Base-by-base conservation (phyloP, 2,797 vertebrate genomes). In the Siniperca obscura region DNA sequence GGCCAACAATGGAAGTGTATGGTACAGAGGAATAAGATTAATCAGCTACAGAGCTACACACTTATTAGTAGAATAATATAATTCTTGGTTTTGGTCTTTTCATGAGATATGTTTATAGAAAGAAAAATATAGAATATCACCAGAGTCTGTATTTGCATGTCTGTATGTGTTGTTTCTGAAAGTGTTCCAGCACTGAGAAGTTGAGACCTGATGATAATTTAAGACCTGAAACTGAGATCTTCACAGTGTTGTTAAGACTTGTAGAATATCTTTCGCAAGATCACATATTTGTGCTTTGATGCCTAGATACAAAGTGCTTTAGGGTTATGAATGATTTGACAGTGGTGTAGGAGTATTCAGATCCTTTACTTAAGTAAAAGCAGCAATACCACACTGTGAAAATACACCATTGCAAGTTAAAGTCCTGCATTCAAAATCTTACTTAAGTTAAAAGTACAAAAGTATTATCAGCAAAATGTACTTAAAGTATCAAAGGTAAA, bases 241-340 rank as follows among this genome's bases (percentile, higher is more conserved):
- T 67, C 34, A 25, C 42, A 7, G 36, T 56, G 38, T 81, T 72
- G 57, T 80, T 72, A 53, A 81, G 75, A 84, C 86, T 46, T 81
- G 88, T 34, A 21, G 22, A 74, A 12, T 25, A 22, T 73, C 27
- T 83, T 68, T 34, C 0, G 0, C 27, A 81, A 74, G 5, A 68
- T 25, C 27, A 2, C 61, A 76, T 72, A 55, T 78, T 81, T 81
- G 40, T 64, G 57, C 36, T 66, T 2, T 55, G 14, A 72, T n/a
- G 44, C 55, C 50, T 22, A 48, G 38, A 4, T 57, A 64, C 25
- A 38, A 10, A 50, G 64, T 55, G 44, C 14, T 70, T 46, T 40
- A 7, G 22, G 48, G 30, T 46, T 34, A 16, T 14, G 2, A 59
- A 36, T 25, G 21, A 46, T 22, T 42, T 34, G 5, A 56, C n/a